phyloP scores from a whole-genome alignment of 2,113 vertebrate species.

The Xiphophorus couchianus region DNA sequence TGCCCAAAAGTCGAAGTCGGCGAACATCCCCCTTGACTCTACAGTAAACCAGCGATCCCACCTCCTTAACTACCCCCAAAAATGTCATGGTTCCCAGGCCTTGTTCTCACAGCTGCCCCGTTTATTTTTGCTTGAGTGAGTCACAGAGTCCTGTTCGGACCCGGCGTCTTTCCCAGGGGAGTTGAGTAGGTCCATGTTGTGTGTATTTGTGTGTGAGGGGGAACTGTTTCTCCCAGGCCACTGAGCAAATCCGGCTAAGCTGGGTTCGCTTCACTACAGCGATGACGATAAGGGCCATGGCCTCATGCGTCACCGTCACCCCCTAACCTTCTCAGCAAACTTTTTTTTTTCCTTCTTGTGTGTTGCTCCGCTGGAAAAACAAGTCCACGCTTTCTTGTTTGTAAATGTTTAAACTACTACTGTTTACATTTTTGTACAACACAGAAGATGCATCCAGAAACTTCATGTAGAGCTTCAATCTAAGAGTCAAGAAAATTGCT shows the following conservation, averaged over 20 bases:
- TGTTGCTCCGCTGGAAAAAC: conserved; percentile 56
- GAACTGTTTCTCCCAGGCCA: conserved; percentile 41
- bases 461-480: conserved; percentile 33
- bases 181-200: conserved; percentile 56
- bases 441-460: conserved; percentile 13
- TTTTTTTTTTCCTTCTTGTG: not conserved
- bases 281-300: conserved; percentile 27
- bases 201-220: conserved; percentile 39
- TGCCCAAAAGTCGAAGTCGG: conserved; percentile 46
- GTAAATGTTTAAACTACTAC: conserved; percentile 70
- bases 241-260: conserved; percentile 33
- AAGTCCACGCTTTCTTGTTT: conserved; percentile 66
- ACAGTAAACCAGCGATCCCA: conserved; percentile 40
- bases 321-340: conserved; percentile 17
- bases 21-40: conserved; percentile 38
- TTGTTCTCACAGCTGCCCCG: conserved; percentile 83
- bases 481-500: conserved; percentile 29
- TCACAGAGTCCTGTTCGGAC: conserved; percentile 77
- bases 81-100: conserved; percentile 81
- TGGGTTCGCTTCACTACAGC: conserved; percentile 1
- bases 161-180: conserved; percentile 73
- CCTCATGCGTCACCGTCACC: conserved; percentile 48
- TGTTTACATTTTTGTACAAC: conserved; percentile 60
- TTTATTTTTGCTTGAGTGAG: conserved; percentile 84
- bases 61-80: conserved; percentile 66